Evolutionary conservation across 2,797 vertebrate species (phyloP).

Genomic region (Brachyrhaphis roseni): DNA sequence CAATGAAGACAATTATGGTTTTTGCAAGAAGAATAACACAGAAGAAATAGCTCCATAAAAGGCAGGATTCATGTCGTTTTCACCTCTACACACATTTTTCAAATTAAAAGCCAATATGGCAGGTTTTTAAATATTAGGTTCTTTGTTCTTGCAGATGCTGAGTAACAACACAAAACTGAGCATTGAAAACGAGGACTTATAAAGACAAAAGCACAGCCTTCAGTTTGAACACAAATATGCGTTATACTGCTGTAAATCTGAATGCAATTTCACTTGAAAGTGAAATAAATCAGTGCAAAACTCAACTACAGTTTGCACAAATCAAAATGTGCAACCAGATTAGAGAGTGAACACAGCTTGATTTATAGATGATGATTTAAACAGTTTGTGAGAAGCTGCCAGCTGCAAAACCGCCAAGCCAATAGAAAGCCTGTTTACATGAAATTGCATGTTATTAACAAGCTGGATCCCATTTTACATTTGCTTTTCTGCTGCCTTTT

Average conservation of each 20-base stretch:
- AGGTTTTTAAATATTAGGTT: conserved; percentile 42
- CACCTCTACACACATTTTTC: conserved; percentile 64
- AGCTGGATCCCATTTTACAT: background rate
- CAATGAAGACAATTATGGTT: conserved; percentile 79
- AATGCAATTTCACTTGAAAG: background rate
- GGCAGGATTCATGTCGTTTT: conserved; percentile 65
- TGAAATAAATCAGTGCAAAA: background rate
- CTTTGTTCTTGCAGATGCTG: conserved; percentile 20
- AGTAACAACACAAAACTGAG: conserved; percentile 9
- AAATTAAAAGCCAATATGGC: conserved; percentile 55
- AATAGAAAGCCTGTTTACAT: background rate
- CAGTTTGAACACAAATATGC: background rate
- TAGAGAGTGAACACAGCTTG: background rate
- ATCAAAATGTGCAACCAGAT: conserved; percentile 1
- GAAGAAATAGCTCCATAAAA: conserved; percentile 74
- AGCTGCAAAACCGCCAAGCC: background rate
- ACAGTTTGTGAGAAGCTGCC: background rate
- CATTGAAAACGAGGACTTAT: conserved; percentile 11
- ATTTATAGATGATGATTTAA: conserved; percentile 1
- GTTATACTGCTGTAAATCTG: background rate
- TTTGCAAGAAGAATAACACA: conserved; percentile 65
- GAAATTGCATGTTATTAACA: conserved; percentile 3
- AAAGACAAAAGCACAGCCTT: background rate
- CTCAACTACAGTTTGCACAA: background rate
- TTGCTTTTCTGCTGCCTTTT: background rate